These are phyloP conservation scores for Chirona hameri DNA, from an alignment of 2,888 invertebrate genomes.

Conservation along the genomic window DNA sequence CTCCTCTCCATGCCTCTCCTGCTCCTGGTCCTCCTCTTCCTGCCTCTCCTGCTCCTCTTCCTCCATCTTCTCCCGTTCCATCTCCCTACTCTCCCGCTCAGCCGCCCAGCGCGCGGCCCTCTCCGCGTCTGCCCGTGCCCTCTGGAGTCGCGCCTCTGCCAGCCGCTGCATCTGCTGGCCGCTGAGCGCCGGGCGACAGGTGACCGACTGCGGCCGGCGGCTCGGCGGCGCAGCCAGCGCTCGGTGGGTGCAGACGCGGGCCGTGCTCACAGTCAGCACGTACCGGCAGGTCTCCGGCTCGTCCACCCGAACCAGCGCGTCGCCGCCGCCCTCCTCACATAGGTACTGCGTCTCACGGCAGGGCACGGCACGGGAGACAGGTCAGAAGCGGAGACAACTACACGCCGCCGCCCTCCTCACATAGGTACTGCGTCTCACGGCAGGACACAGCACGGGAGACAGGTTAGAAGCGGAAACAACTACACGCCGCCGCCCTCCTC, in stretches of 20 bases:
- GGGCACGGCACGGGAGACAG: not conserved
- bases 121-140: not conserved
- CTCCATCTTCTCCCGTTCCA: not conserved
- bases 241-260: constrained; percentile 49
- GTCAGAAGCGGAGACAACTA: too few relatives aligned
- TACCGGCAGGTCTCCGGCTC: constrained; percentile 51
- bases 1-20: too few relatives aligned
- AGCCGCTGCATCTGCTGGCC: constrained; percentile 32
- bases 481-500: too few relatives aligned
- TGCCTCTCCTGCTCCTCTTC: not conserved
- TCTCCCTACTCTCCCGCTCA: not conserved
- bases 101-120: not conserved
- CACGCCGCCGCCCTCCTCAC: too few relatives aligned
- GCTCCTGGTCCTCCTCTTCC: too few relatives aligned
- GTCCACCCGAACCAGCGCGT: constrained; percentile 48
- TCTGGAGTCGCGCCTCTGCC: not conserved
- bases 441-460: too few relatives aligned
- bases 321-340: constrained; percentile 49
- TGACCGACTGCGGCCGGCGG: constrained; percentile 46
- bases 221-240: constrained; percentile 46
- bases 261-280: constrained; percentile 48
- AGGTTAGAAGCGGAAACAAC: too few relatives aligned
- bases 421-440: too few relatives aligned
- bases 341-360: too few relatives aligned
- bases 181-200: constrained; percentile 43